Evolutionary conservation across 1,140 invertebrate genomes (phyloP), one percentile per base, ranked within the genome.

Genomic region (Andrena cerasifolii): DNA sequence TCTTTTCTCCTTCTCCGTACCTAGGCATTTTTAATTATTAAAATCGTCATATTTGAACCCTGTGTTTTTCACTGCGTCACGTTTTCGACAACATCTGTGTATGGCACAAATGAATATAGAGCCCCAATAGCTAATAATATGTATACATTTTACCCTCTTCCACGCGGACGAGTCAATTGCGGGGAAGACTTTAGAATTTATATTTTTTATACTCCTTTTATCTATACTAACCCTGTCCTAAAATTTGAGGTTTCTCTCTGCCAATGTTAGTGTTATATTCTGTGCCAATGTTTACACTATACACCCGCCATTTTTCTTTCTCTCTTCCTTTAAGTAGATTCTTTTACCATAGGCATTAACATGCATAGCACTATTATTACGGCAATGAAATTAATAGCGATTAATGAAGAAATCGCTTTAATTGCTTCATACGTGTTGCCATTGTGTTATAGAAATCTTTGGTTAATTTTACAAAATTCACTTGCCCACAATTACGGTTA

Each of bases 1-100:
- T 91, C 90, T 91, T 91, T 86, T 87, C 66, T 89, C 78, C 76
- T 86, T 89, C 75, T 86, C 87, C 84, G 58, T 88, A 86, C 75
- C 78, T 90, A 90, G 79, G 72, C 83, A 68, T 87, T 86, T 40
- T 80, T 85, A 81, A 82, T 80, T 80, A 85, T 84, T 86, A 83
- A 86, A 89, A 82, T 84, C 75, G 58, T 79, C 65, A 79, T 83
- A 75, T 80, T 40, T 87, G 59, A 89, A 88, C 82, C 83, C 86
- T 89, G 85, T 86, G 73, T 87, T 85, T 53, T 45, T n/a, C n/a
- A 84, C 73, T 78, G 54, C 86, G 58, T 82, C 56, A 40, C 40
- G 40, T 78, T 62, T 70, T 54, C 28, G 61, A 68, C 74, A 82
- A 83, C 67, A 59, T 62, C 73, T 78, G 26, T 62, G 61, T 86